phyloP scores from a whole-genome alignment of 35 echinoderm and acorn worm genomes.

The Eucidaris tribuloides region DNA sequence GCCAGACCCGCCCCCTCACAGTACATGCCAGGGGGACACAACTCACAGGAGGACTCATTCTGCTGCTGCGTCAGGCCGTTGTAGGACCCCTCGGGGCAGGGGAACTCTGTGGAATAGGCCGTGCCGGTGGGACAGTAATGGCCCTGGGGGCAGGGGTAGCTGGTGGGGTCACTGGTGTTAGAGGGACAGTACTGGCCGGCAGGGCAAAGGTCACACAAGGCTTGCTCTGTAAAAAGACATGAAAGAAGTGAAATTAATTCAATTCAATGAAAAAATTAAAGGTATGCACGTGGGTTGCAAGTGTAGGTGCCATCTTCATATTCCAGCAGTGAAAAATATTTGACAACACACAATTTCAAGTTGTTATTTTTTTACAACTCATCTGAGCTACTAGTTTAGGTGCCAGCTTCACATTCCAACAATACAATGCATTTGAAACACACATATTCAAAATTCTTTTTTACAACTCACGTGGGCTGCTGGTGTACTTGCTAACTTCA shows the following conservation, averaged over 20 bases:
- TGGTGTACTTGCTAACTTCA: too few species aligned
- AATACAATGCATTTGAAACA: too few species aligned
- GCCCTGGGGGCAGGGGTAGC: constrained; percentile 79
- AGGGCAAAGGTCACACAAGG: constrained; percentile 41
- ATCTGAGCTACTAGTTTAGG: too few species aligned
- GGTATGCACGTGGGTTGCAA: too few species aligned
- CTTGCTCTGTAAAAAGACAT: constrained; percentile 39
- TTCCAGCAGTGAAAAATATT: not conserved
- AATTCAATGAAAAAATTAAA: too few species aligned
- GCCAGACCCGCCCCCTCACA: constrained; percentile 87
- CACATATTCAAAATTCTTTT: too few species aligned
- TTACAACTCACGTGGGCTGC: too few species aligned
- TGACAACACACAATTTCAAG: too few species aligned
- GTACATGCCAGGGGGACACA: constrained; percentile 92
- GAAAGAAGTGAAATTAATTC: not conserved
- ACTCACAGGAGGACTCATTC: constrained; percentile 89
- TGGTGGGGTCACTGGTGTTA: constrained; percentile 95
- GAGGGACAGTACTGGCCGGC: constrained; percentile 83
- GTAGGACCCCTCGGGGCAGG: constrained; percentile 93
- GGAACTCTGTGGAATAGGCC: constrained; percentile 57
- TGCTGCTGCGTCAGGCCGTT: constrained; percentile 74
- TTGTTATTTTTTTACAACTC: too few species aligned
- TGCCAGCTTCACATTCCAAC: too few species aligned
- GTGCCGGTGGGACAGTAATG: constrained; percentile 90
- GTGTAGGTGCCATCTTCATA: not conserved